These are phyloP conservation scores for Drosophila orosa DNA, from an alignment of 1,140 invertebrate species.

Conservation along the genomic window DNA sequence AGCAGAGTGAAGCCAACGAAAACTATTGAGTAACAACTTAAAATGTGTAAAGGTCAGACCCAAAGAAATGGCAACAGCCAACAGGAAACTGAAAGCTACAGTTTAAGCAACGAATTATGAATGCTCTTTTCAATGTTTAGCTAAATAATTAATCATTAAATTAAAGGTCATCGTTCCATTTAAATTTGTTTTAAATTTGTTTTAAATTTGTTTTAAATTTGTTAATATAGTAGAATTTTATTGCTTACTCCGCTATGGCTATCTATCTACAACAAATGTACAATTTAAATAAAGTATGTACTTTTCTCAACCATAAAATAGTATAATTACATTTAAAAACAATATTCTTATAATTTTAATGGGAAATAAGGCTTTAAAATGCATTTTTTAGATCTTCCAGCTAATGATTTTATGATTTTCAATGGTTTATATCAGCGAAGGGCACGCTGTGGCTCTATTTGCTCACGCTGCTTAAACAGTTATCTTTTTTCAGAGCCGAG, in stretches of 20 bases:
- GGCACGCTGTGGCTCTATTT: no score
- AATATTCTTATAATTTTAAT: neutral
- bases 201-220: no score
- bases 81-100: constrained; percentile 27
- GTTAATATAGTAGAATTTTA: neutral
- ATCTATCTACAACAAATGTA: neutral
- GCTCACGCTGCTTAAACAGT: no score
- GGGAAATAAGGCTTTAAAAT: no score
- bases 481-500: no score
- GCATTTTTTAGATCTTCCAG: neutral
- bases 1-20: constrained; percentile 32
- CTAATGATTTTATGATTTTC: neutral
- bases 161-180: neutral
- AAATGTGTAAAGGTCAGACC: constrained; percentile 75
- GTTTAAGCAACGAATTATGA: constrained; percentile 18
- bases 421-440: neutral
- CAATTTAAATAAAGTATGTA: neutral
- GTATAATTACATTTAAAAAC: neutral
- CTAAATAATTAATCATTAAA: neutral
- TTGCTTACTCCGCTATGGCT: no score
- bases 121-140: constrained; percentile 20
- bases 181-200: no score
- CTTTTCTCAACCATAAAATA: no score
- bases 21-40: constrained; percentile 72
- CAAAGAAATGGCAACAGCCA: constrained; percentile 52